Base-by-base conservation (phyloP, 2,888 invertebrate species). In the Timandra comae region DNA sequence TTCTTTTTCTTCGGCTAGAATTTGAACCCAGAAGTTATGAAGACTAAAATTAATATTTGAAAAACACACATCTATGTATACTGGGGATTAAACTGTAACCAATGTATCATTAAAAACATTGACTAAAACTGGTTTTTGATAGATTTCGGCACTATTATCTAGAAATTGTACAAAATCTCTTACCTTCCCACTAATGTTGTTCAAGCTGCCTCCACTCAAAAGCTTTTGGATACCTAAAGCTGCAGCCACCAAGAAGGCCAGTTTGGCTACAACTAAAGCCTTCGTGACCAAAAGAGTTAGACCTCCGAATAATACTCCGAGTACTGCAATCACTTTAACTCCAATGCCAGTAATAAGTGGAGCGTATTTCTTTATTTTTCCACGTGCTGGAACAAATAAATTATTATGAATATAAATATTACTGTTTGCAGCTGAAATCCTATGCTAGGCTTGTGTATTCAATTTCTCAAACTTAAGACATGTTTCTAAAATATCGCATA, bases 211-310 rank as follows among this genome's bases (percentile, higher is more conserved):
- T 1, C 88, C 88, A 35, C 88, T 86, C 50, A 91, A 72, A 29
- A 92, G 77, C 53, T 89, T 92, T 56, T 92, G 91, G 47, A 92
- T 82, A 3, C 91, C 91, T 29, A 93, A 63, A 13, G 93, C 84
- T 0, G 91, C 88, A 12, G 93, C 93, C 23, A 93, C 77, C 29
- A 94, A 69, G 45, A 95, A 88, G 1, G 95, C 94, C 35, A 94
- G 75, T 68, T 94, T 95, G 29, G 93, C 91, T 7, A 94, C 88
- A 44, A 94, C 84, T 33, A 94, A 73, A 13, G 94, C 94, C 76
- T 94, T 95, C 26, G 91, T 86, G 12, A 93, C 91, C 47, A 94
- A 71, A 10, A 94, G 82, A 0, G 91, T 91, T 1, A 94, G 79
- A 28, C 90, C 91, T 9, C 91, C 93, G 43, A 94, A 86, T 9